These are phyloP conservation scores for Drosophila tanythrix DNA, from an alignment of 2,888 invertebrate genomes.

Conservation along the genomic window DNA sequence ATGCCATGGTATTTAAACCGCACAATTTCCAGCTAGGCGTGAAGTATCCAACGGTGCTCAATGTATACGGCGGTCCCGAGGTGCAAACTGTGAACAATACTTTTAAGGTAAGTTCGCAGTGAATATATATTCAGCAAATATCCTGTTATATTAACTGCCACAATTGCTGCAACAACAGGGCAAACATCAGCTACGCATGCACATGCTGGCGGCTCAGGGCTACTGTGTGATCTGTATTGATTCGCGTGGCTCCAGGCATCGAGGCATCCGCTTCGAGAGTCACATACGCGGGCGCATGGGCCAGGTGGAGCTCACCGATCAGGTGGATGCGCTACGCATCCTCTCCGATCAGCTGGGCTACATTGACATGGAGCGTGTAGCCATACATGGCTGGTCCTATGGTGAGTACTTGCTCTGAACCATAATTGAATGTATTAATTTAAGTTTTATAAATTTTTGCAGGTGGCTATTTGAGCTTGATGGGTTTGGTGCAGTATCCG, in stretches of 20 bases:
- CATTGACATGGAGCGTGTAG: slow-evolving; percentile 96
- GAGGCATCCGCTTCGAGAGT: slow-evolving; percentile 96
- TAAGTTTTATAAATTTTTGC: slow-evolving; percentile 14
- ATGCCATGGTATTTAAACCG: slow-evolving; percentile 96
- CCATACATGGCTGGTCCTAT: slow-evolving; percentile 99
- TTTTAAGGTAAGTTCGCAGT: slow-evolving; percentile 89
- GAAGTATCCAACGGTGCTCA: slow-evolving; percentile 96
- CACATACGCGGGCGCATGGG: slow-evolving; percentile 96
- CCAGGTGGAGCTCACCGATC: slow-evolving; percentile 96
- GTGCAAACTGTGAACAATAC: slow-evolving; percentile 98
- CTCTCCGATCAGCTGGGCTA: slow-evolving; percentile 93
- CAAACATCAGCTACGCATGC: slow-evolving; percentile 95
- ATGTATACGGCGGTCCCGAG: slow-evolving; percentile 99
- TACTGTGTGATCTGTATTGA: slow-evolving; percentile 98
- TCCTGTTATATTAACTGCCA: background rate
- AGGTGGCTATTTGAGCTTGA: slow-evolving; percentile 97
- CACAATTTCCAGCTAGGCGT: slow-evolving; percentile 87
- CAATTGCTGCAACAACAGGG: slow-evolving; percentile 86
- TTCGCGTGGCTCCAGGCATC: slow-evolving; percentile 96
- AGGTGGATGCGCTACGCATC: slow-evolving; percentile 96
- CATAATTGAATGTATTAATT: background rate
- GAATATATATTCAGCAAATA: background rate
- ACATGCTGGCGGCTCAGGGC: slow-evolving; percentile 97
- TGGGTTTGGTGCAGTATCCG: slow-evolving; percentile 96
- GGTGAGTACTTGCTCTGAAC: slow-evolving; percentile 86